Conservation (phyloP, 2,888 invertebrate species). For the Amblyjoppa proteus region DNA sequence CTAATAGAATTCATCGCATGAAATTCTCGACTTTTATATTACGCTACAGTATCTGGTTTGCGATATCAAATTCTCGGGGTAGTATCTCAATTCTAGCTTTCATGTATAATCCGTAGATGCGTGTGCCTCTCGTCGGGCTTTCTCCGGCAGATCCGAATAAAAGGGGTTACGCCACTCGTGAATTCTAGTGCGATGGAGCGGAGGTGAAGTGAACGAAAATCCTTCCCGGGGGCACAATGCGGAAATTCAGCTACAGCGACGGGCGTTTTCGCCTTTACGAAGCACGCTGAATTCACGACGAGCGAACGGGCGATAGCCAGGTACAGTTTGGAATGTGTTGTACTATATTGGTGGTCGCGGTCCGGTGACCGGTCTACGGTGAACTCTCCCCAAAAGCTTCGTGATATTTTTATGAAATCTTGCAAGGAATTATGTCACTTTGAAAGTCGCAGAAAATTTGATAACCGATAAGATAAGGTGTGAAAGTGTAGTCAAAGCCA, state of each 20-base stretch:
- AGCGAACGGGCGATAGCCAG: constrained; percentile 54
- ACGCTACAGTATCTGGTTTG: constrained; percentile 9
- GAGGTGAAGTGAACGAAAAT: constrained; percentile 66
- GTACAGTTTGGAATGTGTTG: constrained; percentile 36
- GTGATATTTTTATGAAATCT: neutral
- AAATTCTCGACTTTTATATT: constrained; percentile 31
- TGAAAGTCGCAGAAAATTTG: neutral
- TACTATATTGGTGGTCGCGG: constrained; percentile 4
- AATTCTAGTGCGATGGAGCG: constrained; percentile 26
- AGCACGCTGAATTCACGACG: constrained; percentile 58
- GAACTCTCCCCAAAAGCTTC: neutral
- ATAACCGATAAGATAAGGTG: neutral
- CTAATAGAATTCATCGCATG: constrained; percentile 43
- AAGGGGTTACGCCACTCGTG: constrained; percentile 55
- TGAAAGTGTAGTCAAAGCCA: neutral
- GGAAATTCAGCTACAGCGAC: constrained; percentile 39
- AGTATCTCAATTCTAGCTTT: constrained; percentile 63
- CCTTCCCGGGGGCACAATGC: constrained; percentile 61
- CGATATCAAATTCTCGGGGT: constrained; percentile 61
- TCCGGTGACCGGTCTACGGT: neutral
- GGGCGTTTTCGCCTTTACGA: constrained; percentile 37
- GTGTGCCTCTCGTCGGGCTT: constrained; percentile 59
- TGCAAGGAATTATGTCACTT: neutral
- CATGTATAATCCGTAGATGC: constrained; percentile 60
- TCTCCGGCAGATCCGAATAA: constrained; percentile 55